Evolutionary conservation across 2,797 vertebrate species (phyloP), one percentile per base, ranked within the genome.

Genomic region (Alosa sapidissima): DNA sequence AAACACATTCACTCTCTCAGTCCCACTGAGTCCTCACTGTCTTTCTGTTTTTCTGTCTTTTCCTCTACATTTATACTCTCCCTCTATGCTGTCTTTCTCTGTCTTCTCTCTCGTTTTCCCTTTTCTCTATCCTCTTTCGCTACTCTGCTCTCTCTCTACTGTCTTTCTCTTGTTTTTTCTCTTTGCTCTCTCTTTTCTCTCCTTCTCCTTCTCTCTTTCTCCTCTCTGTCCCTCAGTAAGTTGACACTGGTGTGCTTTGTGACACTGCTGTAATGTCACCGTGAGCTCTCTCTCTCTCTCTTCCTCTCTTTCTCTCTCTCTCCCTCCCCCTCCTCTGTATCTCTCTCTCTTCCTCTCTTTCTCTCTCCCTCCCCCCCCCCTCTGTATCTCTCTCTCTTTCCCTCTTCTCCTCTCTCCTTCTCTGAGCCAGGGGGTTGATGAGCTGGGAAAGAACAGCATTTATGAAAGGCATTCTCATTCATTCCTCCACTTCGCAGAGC

Each of bases 381-480:
- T n/a, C n/a, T n/a, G n/a, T n/a, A n/a, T n/a, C 60, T 62, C 60
- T 5, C 60, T 62, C n/a, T 21, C 58, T 28, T 24, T 36, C 11
- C 36, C 24, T 72, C 68, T 72, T 14, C 47, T 36, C 19, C 72
- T 10, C 41, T 19, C 16, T 78, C 41, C 6, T 2, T 78, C 11
- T 4, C 72, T 45, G 72, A 78, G 72, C 72, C 19, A 72, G 72
- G 72, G 72, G 72, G n/a, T 78, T 78, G 72, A 78, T 47, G 72
- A 78, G 36, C 72, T 78, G 41, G 36, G 68, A 78, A 78, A 47
- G 72, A 78, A 78, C 72, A 21, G 72, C 16, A 21, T 78, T 78
- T 78, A 78, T 78, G 72, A 78, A 78, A 78, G 41, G 19, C 72
- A 47, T 78, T 78, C 16, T 78, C 72, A 47, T 78, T 78, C 36